Conservation (phyloP, 2,797 vertebrate genomes). For the Sebastes itinus region DNA sequence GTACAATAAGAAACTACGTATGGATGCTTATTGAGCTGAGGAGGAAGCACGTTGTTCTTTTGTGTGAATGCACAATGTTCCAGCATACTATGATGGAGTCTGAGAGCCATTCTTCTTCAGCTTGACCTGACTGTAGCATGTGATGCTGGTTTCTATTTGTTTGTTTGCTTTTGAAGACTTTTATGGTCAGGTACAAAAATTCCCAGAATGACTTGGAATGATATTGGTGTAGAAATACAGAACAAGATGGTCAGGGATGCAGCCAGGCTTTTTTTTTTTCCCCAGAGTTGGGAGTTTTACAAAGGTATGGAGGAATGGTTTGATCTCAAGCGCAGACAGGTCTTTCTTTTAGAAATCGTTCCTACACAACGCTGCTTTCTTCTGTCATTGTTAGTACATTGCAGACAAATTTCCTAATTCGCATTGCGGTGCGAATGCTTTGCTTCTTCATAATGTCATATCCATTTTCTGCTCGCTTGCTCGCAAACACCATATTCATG, state of each 20-base stretch:
- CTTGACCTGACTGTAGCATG: conserved; percentile 35
- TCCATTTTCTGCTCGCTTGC: conserved; percentile 65
- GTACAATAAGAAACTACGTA: conserved; percentile 26
- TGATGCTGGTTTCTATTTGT: conserved; percentile 29
- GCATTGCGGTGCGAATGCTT: conserved; percentile 13
- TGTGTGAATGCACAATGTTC: conserved; percentile 44
- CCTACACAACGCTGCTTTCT: not conserved
- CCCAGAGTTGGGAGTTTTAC: conserved; percentile 60
- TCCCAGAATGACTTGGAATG: conserved; percentile 54
- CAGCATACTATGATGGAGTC: conserved; percentile 1
- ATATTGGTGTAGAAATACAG: conserved; percentile 44
- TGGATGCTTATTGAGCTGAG: conserved; percentile 34
- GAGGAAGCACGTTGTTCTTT: conserved; percentile 48
- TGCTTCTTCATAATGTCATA: conserved; percentile 54
- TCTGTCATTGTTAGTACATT: not conserved
- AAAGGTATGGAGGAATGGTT: conserved; percentile 20
- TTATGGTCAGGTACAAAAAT: conserved; percentile 54
- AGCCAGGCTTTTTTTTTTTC: conserved; percentile 39
- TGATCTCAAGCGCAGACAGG: not conserved
- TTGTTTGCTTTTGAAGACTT: conserved; percentile 50
- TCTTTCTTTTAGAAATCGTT: not conserved
- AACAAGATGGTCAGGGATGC: conserved; percentile 1
- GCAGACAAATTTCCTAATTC: conserved; percentile 1
- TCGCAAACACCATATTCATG: conserved; percentile 60
- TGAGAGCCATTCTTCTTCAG: conserved; percentile 31